A percentile compares a stretch with the other conserved stretches of the same genome.
phyloP scores from a whole-genome alignment of 2,797 vertebrate genomes.

The Prunella strophiata region DNA sequence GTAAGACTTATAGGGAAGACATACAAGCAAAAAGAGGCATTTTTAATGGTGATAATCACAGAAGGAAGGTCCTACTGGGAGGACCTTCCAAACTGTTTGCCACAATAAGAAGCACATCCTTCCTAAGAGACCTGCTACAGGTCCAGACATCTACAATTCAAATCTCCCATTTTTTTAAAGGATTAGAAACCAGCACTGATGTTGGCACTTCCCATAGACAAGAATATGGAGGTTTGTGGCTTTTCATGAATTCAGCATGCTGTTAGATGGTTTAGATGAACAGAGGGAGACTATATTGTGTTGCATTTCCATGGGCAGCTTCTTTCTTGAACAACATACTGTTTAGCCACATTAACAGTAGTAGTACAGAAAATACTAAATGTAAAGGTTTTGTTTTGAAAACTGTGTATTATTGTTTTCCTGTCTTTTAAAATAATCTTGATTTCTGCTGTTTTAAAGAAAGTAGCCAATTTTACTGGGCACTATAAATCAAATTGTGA shows the following conservation, averaged over 20 bases:
- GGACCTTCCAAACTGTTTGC: background rate
- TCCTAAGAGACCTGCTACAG: background rate
- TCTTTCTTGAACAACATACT: background rate
- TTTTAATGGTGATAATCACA: background rate
- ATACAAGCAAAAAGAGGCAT: background rate
- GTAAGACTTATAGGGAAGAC: background rate
- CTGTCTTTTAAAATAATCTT: background rate
- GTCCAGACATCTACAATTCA: background rate
- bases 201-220: accelerated
- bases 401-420: background rate
- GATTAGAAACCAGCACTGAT: background rate
- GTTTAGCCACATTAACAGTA: background rate
- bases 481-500: background rate
- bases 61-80: background rate
- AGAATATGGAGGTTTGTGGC: background rate
- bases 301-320: background rate
- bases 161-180: background rate
- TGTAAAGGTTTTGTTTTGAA: background rate
- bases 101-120: background rate
- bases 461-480: background rate
- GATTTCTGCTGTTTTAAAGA: background rate
- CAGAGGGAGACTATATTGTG: background rate
- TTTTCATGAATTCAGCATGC: background rate
- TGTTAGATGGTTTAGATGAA: background rate
- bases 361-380: background rate